Evolutionary conservation across 2,797 vertebrate species (phyloP).

Genomic region (Clarias laeviceps): DNA sequence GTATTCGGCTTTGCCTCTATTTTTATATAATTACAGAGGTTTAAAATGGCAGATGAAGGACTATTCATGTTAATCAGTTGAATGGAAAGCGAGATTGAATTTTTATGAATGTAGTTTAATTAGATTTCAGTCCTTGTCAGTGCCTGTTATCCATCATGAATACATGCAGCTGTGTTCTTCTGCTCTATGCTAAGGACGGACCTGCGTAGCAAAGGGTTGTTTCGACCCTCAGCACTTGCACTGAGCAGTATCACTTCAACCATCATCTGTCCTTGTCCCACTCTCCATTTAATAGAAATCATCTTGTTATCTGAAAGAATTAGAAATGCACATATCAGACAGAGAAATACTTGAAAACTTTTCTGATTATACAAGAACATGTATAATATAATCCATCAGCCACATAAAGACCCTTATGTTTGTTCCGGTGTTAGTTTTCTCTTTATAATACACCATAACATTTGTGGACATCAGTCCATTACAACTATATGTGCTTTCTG

Average conservation of each 20-base stretch:
- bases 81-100: constrained; percentile 41
- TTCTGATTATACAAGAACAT: neutral
- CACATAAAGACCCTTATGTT: neutral
- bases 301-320: neutral
- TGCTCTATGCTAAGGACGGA: constrained; percentile 7
- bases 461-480: neutral
- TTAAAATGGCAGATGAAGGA: constrained; percentile 40
- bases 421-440: neutral
- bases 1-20: neutral
- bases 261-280: constrained; percentile 13
- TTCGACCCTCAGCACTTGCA: constrained; percentile 25
- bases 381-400: neutral
- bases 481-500: neutral
- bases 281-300: constrained; percentile 7
- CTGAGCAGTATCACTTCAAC: constrained; percentile 8
- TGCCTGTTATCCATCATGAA: constrained; percentile 39
- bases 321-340: constrained; percentile 2
- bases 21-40: constrained; percentile 39
- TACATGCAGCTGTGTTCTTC: constrained; percentile 30
- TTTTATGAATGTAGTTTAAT: constrained; percentile 47
- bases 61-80: constrained; percentile 28
- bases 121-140: constrained; percentile 39
- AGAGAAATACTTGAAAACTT: neutral
- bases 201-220: neutral
- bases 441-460: neutral